phyloP scores from a whole-genome alignment of 1,140 invertebrate genomes.

The Lasioglossum albipes region DNA sequence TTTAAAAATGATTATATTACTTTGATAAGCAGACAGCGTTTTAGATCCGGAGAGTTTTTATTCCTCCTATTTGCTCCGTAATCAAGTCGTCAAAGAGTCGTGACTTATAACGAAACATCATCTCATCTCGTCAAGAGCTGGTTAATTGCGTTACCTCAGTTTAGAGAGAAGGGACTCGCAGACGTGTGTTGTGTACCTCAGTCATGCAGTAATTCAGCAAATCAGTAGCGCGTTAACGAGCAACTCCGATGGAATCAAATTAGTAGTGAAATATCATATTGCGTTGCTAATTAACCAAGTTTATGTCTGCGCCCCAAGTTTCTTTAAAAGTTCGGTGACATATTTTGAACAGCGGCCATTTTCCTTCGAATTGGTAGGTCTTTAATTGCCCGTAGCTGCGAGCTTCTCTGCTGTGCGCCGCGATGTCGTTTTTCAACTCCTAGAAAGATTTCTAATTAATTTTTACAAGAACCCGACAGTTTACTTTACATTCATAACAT shows the following conservation, averaged over 20 bases:
- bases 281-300: constrained; percentile 46
- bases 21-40: background rate
- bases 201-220: constrained; percentile 39
- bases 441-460: background rate
- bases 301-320: background rate
- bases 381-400: background rate
- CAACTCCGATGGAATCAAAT: constrained; percentile 51
- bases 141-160: constrained; percentile 20
- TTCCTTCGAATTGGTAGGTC: background rate
- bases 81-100: constrained; percentile 1
- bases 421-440: background rate
- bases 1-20: too few species aligned
- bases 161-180: constrained; percentile 2
- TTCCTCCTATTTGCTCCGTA: background rate
- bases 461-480: background rate
- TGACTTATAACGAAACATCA: constrained; percentile 14
- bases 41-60: background rate
- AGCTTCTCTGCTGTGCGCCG: background rate
- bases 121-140: background rate
- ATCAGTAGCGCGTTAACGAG: constrained; percentile 45
- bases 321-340: constrained; percentile 13
- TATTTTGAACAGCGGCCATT: background rate
- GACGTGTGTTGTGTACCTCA: background rate
- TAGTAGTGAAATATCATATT: constrained; percentile 40
- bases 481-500: background rate